Percentiles rank a stretch among this genome's conserved stretches.
These are phyloP conservation scores for Epistrophella euchroma DNA, from an alignment of 2,888 invertebrate genomes.

Conservation along the genomic window DNA sequence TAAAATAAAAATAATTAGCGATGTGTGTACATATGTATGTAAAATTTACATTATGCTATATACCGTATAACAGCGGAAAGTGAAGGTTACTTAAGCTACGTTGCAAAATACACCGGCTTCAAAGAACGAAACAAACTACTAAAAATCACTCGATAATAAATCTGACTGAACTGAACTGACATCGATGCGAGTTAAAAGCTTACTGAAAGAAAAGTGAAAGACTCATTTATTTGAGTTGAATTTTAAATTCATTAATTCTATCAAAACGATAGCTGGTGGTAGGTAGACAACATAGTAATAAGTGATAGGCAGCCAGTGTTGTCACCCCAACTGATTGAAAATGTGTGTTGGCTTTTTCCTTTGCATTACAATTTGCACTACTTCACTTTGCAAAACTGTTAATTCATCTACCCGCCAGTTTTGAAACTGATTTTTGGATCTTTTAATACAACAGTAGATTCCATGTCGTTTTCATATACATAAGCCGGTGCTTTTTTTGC, in stretches of 20 bases:
- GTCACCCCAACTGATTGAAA: no score
- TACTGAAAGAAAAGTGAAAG: conserved; percentile 44
- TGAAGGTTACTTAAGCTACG: conserved; percentile 26
- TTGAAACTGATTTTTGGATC: no score
- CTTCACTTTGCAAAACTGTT: no score
- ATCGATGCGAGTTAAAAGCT: conserved; percentile 34
- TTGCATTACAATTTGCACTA: no score
- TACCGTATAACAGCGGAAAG: conserved; percentile 20
- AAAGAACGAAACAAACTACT: not conserved
- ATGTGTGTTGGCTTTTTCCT: no score
- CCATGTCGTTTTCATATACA: no score
- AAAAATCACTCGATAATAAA: not conserved
- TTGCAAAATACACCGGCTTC: conserved; percentile 41
- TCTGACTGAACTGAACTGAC: not conserved
- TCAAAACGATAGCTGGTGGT: not conserved
- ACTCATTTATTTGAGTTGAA: conserved; percentile 20
- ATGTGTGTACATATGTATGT: no score
- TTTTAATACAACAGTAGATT: no score
- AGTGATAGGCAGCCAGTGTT: not conserved
- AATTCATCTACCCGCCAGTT: no score
- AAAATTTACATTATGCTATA: no score
- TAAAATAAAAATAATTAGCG: not conserved
- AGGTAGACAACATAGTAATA: not conserved
- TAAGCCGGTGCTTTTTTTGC: no score
- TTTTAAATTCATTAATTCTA: not conserved